Base-by-base conservation (phyloP, 2,797 vertebrate species). In the Eupleurogrammus muticus region DNA sequence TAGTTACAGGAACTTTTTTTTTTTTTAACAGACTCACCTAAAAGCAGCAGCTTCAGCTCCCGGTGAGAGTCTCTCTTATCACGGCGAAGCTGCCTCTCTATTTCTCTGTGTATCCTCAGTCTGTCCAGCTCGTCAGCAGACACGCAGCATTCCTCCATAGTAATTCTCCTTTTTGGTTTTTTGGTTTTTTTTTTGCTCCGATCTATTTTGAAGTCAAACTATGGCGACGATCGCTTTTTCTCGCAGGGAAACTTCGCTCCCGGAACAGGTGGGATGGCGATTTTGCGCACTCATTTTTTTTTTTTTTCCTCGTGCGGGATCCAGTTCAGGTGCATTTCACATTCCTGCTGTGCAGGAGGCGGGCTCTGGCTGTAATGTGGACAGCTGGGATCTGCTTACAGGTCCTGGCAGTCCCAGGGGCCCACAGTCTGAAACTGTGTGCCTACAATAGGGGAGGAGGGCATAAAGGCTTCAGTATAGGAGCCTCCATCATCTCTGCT, bases 11-110 rank as follows among this genome's bases (percentile, higher is more conserved):
- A n/a, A n/a, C n/a, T n/a, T n/a, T n/a, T n/a, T n/a, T n/a, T n/a
- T n/a, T n/a, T n/a, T n/a, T 28, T 28, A 28, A 28, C n/a, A 1
- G 28, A 93, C 96, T 95, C 91, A 97, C 96, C 96, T 76, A 97
- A 85, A 32, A 97, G 92, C 70, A 97, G 91, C 73, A 97, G 73
- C 87, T 97, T 97, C 34, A 96, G 53, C 67, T 97, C 94, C 12
- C 87, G 79, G 1, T 89, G 67, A 3, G 91, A 88, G 0, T 92
- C 79, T 5, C 50, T 81, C 73, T 94, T 95, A 67, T 97, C 94
- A 1, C 82, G 90, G 0, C 90, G 92, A 9, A 98, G 92, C 79
- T 95, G 94, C 42, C 85, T 92, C 81, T 98, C 96, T 35, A 97
- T 97, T 60, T 95, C 94, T 2, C 69, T 71, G 87, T 94, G 94